phyloP scores from a whole-genome alignment of 1,140 invertebrate genomes.

The Pseudomyrmex sp. region DNA sequence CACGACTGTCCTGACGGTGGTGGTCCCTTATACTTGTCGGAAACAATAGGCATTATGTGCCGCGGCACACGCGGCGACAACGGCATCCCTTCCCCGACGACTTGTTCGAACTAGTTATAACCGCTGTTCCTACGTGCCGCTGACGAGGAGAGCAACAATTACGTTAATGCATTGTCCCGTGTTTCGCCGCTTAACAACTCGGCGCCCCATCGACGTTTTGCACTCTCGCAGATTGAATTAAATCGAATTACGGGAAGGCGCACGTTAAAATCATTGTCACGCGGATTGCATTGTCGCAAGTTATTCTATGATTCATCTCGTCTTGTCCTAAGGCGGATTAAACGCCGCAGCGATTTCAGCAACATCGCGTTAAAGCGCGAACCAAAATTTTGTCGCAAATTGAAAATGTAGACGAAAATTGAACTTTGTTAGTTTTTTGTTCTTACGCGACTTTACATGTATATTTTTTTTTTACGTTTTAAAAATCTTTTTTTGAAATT shows the following conservation, averaged over 20 bases:
- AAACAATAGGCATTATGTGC: constrained; percentile 74
- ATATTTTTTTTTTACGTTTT: not conserved
- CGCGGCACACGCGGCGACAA: constrained; percentile 68
- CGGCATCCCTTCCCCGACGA: constrained; percentile 55
- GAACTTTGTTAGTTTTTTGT: not conserved
- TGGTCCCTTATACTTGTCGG: constrained; percentile 66
- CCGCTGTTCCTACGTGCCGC: constrained; percentile 66
- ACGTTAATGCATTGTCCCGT: constrained; percentile 73
- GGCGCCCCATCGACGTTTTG: constrained; percentile 62
- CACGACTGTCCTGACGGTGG: constrained; percentile 66
- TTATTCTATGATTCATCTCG: constrained; percentile 47
- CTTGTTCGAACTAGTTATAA: constrained; percentile 75
- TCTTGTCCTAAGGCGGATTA: constrained; percentile 38
- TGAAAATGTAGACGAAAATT: not conserved
- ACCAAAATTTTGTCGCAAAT: not conserved
- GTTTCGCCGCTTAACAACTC: constrained; percentile 67
- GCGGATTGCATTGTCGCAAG: constrained; percentile 45
- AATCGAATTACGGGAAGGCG: constrained; percentile 62
- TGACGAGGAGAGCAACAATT: constrained; percentile 73
- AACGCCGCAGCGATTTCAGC: not conserved
- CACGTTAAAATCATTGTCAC: constrained; percentile 56
- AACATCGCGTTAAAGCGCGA: not conserved
- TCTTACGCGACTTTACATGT: not conserved
- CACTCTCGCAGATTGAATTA: constrained; percentile 59
- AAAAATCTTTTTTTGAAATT: not conserved